Percentiles rank a stretch among this genome's conserved stretches.
Evolutionary conservation across 2,888 invertebrate species (phyloP).

Genomic region (Conistra vaccinii): DNA sequence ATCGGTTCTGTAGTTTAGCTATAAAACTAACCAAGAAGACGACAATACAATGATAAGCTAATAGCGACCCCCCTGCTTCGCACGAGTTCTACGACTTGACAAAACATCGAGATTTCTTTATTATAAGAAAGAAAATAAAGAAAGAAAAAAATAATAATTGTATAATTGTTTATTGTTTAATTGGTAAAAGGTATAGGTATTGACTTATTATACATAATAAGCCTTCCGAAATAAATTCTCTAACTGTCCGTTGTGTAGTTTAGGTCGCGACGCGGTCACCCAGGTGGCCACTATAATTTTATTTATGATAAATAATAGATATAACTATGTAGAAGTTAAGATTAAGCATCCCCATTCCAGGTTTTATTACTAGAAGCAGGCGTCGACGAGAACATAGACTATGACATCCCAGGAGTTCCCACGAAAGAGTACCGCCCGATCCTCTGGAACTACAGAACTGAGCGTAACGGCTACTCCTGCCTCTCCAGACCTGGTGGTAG

Average conservation of each 20-base stretch:
- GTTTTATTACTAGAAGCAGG: conserved; percentile 85
- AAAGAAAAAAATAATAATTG: too few relatives aligned
- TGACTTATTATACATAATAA: background rate
- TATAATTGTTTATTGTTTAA: too few relatives aligned
- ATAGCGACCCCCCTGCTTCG: background rate
- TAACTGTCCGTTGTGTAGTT: background rate
- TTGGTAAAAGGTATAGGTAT: too few relatives aligned
- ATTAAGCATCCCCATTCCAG: conserved; percentile 66
- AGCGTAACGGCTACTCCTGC: conserved; percentile 85
- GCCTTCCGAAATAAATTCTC: background rate
- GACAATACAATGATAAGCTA: background rate
- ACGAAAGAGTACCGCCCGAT: conserved; percentile 84
- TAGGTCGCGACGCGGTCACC: background rate
- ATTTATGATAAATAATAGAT: too few relatives aligned
- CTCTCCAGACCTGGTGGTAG: conserved; percentile 85
- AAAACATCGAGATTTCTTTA: background rate
- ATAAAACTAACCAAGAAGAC: background rate
- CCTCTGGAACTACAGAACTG: conserved; percentile 86
- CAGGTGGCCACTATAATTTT: background rate
- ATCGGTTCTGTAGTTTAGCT: background rate
- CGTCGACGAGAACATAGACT: conserved; percentile 86
- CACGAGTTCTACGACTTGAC: background rate
- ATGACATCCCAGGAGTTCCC: conserved; percentile 86
- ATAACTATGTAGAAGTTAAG: background rate
- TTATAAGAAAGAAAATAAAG: too few relatives aligned